A percentile compares a stretch with the other conserved stretches of the same genome.
These are phyloP conservation scores for Gavia stellata DNA, from an alignment of 2,113 vertebrate species.

Conservation along the genomic window DNA sequence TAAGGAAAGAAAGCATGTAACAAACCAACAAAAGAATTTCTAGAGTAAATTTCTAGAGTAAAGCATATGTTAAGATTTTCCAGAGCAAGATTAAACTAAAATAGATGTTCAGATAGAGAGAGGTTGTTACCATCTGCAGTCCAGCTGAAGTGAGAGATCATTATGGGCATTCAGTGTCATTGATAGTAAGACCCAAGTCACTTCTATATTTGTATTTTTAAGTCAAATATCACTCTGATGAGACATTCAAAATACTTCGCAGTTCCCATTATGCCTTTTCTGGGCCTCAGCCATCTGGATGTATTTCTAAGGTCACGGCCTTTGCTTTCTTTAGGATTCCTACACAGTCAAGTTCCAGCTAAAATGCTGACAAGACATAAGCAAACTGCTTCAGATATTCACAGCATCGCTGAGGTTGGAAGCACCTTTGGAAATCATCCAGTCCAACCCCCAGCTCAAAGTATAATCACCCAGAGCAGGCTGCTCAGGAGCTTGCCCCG, in stretches of 20 bases:
- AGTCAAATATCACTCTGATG: neutral
- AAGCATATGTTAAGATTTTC: neutral
- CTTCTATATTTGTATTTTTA: conserved; percentile 10
- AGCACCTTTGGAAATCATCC: neutral
- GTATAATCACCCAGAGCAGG: neutral
- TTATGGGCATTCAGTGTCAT: neutral
- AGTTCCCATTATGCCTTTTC: neutral
- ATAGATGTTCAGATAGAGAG: neutral
- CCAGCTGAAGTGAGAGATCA: neutral
- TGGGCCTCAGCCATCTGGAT: neutral
- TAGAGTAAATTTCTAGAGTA: neutral
- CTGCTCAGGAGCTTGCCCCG: neutral
- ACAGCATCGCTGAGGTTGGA: neutral
- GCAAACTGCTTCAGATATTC: neutral
- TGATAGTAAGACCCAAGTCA: neutral
- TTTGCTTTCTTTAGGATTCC: conserved; percentile 4
- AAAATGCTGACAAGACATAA: neutral
- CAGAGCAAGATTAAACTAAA: neutral
- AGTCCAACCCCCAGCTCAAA: neutral
- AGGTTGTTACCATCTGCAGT: neutral
- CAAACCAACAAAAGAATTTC: neutral
- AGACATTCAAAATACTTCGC: neutral
- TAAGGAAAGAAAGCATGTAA: neutral
- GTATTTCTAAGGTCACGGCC: neutral
- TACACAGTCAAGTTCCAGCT: neutral